Evolutionary conservation across 2,113 vertebrate genomes (phyloP).

Genomic region (Isichthys henryi): DNA sequence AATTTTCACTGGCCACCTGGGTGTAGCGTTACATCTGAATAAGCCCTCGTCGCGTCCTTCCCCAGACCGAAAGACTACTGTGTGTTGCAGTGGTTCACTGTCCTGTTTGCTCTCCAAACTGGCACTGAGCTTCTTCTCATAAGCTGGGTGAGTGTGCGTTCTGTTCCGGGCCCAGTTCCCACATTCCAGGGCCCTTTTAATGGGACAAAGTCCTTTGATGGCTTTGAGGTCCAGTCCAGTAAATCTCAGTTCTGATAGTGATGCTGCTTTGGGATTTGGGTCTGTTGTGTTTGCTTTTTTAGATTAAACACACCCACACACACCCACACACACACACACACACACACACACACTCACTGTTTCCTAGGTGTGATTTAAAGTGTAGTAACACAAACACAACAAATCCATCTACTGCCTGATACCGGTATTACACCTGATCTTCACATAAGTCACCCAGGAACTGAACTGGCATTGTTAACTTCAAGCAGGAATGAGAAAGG

Average conservation of each 20-base stretch:
- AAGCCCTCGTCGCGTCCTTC: background rate
- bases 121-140: background rate
- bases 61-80: background rate
- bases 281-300: background rate
- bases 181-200: background rate
- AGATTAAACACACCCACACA: background rate
- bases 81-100: background rate
- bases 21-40: background rate
- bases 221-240: background rate
- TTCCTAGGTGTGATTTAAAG: background rate
- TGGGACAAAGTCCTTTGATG: background rate
- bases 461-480: background rate
- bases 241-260: background rate
- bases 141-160: background rate
- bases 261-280: background rate
- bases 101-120: background rate
- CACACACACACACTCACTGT: background rate
- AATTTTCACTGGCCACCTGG: background rate
- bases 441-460: background rate
- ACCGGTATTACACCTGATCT: background rate
- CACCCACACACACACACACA: too few species aligned
- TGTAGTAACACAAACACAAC: background rate
- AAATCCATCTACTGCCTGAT: background rate
- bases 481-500: background rate
- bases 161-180: background rate